These are phyloP conservation scores for Semnornis frantzii DNA, from an alignment of 2,113 vertebrate species.

Conservation along the genomic window DNA sequence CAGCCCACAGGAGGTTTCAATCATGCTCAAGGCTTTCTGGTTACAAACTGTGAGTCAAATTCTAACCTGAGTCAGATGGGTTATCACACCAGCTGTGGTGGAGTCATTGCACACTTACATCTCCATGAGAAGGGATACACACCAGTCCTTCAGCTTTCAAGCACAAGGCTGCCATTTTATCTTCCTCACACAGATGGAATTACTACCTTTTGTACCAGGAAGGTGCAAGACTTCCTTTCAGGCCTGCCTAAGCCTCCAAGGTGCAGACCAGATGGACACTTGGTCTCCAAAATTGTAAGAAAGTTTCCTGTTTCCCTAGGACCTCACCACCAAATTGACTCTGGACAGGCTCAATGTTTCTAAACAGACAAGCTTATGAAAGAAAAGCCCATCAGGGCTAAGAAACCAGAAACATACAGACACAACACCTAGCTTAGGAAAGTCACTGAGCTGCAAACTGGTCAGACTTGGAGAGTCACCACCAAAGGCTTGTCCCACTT, in stretches of 20 bases:
- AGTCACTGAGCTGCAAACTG: background rate
- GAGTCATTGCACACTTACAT: background rate
- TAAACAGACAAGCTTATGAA: background rate
- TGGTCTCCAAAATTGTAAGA: background rate
- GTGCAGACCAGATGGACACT: background rate
- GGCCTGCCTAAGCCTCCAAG: accelerated
- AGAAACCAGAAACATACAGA: background rate
- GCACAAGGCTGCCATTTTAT: background rate
- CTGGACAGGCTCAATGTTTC: background rate
- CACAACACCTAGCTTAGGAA: background rate
- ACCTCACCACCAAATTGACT: background rate
- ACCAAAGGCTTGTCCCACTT: background rate
- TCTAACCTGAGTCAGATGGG: background rate
- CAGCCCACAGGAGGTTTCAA: background rate
- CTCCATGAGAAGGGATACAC: background rate
- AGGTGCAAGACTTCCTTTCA: background rate
- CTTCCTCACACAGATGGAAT: background rate
- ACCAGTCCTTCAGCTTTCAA: background rate
- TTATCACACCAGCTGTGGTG: accelerated
- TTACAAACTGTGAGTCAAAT: background rate
- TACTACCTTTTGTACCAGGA: background rate
- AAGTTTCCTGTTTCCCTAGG: background rate
- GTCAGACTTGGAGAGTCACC: background rate
- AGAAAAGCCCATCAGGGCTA: background rate
- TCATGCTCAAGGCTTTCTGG: background rate